phyloP scores from a whole-genome alignment of 1,140 invertebrate species.

The Pollicipes pollicipes region DNA sequence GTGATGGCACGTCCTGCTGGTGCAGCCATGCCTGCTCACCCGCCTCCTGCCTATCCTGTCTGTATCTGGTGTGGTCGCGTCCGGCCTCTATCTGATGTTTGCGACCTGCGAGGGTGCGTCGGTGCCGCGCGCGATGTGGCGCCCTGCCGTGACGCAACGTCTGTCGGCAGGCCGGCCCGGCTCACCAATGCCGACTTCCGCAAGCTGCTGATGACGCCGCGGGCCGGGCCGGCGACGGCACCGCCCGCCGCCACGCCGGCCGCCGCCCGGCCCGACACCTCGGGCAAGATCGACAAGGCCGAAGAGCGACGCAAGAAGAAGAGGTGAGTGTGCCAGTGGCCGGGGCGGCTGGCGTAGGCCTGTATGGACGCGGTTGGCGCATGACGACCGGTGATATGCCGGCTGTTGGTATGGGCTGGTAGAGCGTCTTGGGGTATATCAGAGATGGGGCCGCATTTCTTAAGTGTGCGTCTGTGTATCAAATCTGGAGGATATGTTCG shows the following conservation, averaged over 20 bases:
- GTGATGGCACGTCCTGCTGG: background rate
- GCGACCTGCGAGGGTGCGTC: no score
- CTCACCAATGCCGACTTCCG: slow-evolving; percentile 94
- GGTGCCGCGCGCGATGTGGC: no score
- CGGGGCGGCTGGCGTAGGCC: background rate
- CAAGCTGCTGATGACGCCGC: slow-evolving; percentile 84
- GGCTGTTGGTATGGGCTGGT: no score
- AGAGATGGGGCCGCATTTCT: background rate
- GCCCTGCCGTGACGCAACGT: background rate
- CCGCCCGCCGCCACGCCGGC: slow-evolving; percentile 8
- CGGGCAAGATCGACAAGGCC: slow-evolving; percentile 25
- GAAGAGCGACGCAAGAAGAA: slow-evolving; percentile 34
- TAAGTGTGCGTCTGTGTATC: background rate
- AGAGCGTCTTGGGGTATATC: no score
- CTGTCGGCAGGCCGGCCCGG: slow-evolving; percentile 20
- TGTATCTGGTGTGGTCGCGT: background rate
- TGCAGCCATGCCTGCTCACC: background rate
- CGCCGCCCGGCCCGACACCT: slow-evolving; percentile 12
- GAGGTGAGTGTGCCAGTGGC: slow-evolving; percentile 18
- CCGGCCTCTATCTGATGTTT: background rate
- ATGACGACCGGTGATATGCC: no score
- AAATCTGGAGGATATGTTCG: no score
- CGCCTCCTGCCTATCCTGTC: background rate
- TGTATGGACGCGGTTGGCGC: no score
- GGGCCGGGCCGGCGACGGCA: slow-evolving; percentile 24